These are phyloP conservation scores for Lepidothrix coronata DNA, from an alignment of 2,113 vertebrate genomes.

Conservation along the genomic window DNA sequence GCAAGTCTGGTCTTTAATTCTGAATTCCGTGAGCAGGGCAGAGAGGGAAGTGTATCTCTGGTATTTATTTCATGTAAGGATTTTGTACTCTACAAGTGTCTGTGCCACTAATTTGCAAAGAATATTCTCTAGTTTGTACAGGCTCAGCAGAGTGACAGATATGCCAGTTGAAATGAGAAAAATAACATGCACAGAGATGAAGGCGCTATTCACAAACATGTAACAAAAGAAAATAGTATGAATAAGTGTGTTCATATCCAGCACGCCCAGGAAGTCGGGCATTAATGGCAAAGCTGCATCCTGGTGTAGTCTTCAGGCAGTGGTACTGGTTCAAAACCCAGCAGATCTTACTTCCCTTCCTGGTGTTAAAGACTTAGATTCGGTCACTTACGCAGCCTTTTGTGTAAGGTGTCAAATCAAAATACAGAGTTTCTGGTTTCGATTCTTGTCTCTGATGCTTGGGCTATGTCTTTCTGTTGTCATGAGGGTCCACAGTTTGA, in stretches of 20 bases:
- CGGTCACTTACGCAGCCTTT: background rate
- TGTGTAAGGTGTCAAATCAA: background rate
- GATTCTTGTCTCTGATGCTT: rapidly evolving
- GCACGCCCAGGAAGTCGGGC: background rate
- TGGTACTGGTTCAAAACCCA: background rate
- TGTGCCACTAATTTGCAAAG: background rate
- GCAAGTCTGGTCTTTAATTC: background rate
- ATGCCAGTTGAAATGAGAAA: background rate
- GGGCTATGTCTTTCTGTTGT: background rate
- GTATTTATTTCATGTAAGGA: background rate
- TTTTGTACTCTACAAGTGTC: background rate
- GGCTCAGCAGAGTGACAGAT: background rate
- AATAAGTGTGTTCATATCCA: background rate
- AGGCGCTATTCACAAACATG: background rate
- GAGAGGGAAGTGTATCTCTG: background rate
- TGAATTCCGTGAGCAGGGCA: background rate
- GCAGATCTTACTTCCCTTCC: background rate
- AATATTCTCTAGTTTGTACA: background rate
- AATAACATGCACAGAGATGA: background rate
- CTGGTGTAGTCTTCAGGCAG: background rate
- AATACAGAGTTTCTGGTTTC: background rate
- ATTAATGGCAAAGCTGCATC: background rate
- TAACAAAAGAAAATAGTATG: background rate
- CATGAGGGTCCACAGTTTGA: background rate
- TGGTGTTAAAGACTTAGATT: background rate